A percentile compares a stretch with the other conserved stretches of the same genome.
Conservation (phyloP, 1,140 invertebrate genomes). For the Cyrtorhinus lividipennis region DNA sequence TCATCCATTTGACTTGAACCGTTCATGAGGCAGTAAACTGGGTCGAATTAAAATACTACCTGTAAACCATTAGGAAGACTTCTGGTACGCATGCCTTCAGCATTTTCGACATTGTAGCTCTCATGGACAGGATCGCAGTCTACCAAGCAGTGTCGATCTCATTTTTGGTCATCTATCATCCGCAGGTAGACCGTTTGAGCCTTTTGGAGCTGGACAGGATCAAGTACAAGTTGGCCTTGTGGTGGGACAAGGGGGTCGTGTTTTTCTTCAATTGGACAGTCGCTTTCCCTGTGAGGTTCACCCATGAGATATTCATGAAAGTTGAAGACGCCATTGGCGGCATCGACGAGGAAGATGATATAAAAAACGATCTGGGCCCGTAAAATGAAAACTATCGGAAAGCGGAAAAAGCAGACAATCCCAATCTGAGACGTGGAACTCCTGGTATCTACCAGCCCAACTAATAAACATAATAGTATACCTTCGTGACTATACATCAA, state of each 20-base stretch:
- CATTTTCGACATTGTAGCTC: too few relatives aligned
- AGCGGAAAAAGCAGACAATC: too few relatives aligned
- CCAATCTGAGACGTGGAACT: too few relatives aligned
- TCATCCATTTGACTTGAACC: too few relatives aligned
- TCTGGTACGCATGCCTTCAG: too few relatives aligned
- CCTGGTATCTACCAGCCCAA: too few relatives aligned
- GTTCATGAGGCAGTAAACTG: not conserved
- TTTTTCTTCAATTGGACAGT: not conserved
- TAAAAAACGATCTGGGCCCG: too few relatives aligned
- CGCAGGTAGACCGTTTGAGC: not conserved
- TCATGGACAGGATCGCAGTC: not conserved
- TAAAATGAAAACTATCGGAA: too few relatives aligned
- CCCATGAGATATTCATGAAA: not conserved
- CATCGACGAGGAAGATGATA: too few relatives aligned
- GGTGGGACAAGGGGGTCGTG: not conserved
- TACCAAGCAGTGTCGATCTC: not conserved
- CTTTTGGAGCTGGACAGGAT: not conserved
- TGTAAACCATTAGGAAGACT: not conserved
- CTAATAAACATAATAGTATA: too few relatives aligned
- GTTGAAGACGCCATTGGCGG: not conserved
- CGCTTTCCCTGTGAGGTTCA: not conserved
- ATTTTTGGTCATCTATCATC: not conserved
- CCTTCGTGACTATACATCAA: too few relatives aligned
- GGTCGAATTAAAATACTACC: not conserved
- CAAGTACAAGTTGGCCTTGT: not conserved